These are phyloP conservation scores for Frieseomelitta varia DNA, from an alignment of 1,140 invertebrate genomes.

Conservation along the genomic window DNA sequence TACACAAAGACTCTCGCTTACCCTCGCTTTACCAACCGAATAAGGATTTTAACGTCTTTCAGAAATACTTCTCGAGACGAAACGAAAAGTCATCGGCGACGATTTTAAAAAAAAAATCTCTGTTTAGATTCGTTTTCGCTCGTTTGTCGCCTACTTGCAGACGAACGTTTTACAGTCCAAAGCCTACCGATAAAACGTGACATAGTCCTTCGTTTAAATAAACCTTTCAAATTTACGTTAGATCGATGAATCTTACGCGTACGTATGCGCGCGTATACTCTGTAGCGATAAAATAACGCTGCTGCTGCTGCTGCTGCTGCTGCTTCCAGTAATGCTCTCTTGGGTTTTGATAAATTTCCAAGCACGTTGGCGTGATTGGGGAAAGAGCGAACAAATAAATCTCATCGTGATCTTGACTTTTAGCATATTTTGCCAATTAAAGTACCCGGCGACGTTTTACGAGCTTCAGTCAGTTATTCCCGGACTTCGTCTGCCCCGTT, in stretches of 20 bases:
- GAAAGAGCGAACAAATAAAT: conserved; percentile 64
- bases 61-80: too few relatives aligned
- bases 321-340: conserved; percentile 24
- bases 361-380: conserved; percentile 47
- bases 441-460: conserved; percentile 64
- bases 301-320: not conserved
- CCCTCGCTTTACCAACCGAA: too few relatives aligned
- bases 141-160: too few relatives aligned
- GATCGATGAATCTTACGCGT: not conserved
- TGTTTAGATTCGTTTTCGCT: too few relatives aligned
- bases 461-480: conserved; percentile 60
- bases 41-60: too few relatives aligned
- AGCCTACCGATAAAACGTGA: too few relatives aligned
- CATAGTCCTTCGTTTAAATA: not conserved
- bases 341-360: conserved; percentile 61
- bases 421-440: conserved; percentile 77
- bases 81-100: too few relatives aligned
- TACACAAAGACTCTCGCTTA: not conserved
- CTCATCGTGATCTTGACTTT: conserved; percentile 68
- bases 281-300: conserved; percentile 14
- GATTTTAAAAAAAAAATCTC: too few relatives aligned
- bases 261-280: not conserved
- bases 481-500: conserved; percentile 50
- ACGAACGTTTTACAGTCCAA: too few relatives aligned
- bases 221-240: not conserved